Conservation (phyloP, 2,797 vertebrate species). For the Enteromius fasciolatus region DNA sequence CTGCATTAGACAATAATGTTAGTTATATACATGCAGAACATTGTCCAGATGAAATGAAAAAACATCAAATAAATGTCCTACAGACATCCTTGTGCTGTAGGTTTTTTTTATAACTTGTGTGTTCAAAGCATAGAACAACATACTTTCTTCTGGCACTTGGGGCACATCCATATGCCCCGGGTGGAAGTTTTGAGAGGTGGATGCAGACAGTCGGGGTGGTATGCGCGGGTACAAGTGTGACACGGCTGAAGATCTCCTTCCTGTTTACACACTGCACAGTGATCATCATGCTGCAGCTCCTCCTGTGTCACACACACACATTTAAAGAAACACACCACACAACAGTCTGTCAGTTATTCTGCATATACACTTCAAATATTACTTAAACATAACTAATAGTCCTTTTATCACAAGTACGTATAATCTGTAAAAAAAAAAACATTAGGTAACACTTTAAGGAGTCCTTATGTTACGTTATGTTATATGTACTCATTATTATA, state of each 20-base stretch:
- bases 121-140: background rate
- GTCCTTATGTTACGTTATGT: background rate
- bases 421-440: background rate
- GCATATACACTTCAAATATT: background rate
- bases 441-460: background rate
- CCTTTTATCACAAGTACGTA: background rate
- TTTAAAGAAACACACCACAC: background rate
- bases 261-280: conserved; percentile 86
- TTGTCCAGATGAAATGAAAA: background rate
- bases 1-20: background rate
- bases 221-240: conserved; percentile 88
- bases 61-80: background rate
- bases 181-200: conserved; percentile 86
- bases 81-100: background rate
- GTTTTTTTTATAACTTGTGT: background rate
- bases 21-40: background rate
- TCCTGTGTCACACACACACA: conserved; percentile 71
- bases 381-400: background rate
- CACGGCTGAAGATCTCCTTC: conserved; percentile 88
- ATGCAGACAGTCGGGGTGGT: conserved; percentile 91
- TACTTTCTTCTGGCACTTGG: conserved; percentile 98
- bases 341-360: background rate
- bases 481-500: background rate
- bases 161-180: conserved; percentile 92
- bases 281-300: conserved; percentile 85